These are phyloP conservation scores for Corvus cornix DNA, from an alignment of 2,113 vertebrate species.

Conservation along the genomic window DNA sequence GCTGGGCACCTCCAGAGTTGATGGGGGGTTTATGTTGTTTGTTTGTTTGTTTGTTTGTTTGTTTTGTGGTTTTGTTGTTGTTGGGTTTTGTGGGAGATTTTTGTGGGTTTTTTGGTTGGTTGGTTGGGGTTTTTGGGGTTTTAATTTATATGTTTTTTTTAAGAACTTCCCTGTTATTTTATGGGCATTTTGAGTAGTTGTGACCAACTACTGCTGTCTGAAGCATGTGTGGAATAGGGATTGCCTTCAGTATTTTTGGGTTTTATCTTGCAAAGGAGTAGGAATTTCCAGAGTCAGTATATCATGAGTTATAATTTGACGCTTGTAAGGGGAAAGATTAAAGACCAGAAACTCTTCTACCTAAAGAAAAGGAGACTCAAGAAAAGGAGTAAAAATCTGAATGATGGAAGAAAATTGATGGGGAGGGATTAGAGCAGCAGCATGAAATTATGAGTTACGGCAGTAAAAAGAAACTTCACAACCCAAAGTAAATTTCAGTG, in stretches of 20 bases:
- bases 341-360: neutral
- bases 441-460: neutral
- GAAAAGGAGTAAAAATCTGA: neutral
- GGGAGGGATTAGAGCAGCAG: neutral
- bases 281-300: neutral
- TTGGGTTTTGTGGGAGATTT: fast-evolving
- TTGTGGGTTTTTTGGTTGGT: no score
- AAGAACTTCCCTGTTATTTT: neutral
- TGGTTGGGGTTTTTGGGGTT: fast-evolving
- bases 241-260: neutral
- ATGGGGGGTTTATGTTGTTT: neutral
- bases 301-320: neutral
- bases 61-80: neutral
- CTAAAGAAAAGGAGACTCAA: neutral
- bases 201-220: neutral
- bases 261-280: neutral
- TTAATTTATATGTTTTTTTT: neutral
- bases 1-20: neutral
- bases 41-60: neutral
- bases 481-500: neutral
- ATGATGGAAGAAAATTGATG: neutral
- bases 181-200: neutral
- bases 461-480: neutral
- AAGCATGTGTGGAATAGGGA: neutral
- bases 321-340: neutral